Conservation (phyloP, 2,888 invertebrate species). For the Nomada lathburiana region DNA sequence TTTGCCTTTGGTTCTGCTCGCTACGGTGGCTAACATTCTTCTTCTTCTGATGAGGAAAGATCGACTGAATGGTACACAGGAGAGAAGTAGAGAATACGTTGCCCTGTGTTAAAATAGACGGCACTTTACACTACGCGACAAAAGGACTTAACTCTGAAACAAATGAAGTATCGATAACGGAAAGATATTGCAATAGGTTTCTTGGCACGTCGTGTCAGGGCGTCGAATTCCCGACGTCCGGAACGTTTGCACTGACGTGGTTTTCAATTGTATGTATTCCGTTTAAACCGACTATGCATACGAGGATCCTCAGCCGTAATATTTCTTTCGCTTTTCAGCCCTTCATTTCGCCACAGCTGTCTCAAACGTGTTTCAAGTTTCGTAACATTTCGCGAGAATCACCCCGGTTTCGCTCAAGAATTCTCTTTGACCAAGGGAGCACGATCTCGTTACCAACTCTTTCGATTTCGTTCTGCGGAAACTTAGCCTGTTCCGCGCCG, state of each 20-base stretch:
- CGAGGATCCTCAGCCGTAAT: neutral
- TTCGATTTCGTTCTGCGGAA: constrained; percentile 4
- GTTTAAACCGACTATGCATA: neutral
- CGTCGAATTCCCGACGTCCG: too few relatives aligned
- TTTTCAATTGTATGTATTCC: too few relatives aligned
- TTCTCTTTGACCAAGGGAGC: constrained; percentile 8
- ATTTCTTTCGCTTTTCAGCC: neutral
- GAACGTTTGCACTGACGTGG: too few relatives aligned
- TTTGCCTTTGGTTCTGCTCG: neutral
- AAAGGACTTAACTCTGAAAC: neutral
- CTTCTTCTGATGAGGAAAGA: neutral
- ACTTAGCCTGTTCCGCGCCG: neutral
- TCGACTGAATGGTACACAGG: neutral
- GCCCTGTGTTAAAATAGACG: neutral
- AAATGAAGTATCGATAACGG: too few relatives aligned
- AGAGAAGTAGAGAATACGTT: neutral
- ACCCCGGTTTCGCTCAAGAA: constrained; percentile 5
- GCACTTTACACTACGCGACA: neutral
- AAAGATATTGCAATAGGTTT: too few relatives aligned
- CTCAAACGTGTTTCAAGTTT: neutral
- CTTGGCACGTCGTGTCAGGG: too few relatives aligned
- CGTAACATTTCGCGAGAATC: constrained; percentile 14
- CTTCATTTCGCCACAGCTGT: neutral
- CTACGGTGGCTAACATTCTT: neutral
- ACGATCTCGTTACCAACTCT: constrained; percentile 12